Base-by-base conservation (phyloP, 2,797 vertebrate genomes). In the Typhlichthys subterraneus region DNA sequence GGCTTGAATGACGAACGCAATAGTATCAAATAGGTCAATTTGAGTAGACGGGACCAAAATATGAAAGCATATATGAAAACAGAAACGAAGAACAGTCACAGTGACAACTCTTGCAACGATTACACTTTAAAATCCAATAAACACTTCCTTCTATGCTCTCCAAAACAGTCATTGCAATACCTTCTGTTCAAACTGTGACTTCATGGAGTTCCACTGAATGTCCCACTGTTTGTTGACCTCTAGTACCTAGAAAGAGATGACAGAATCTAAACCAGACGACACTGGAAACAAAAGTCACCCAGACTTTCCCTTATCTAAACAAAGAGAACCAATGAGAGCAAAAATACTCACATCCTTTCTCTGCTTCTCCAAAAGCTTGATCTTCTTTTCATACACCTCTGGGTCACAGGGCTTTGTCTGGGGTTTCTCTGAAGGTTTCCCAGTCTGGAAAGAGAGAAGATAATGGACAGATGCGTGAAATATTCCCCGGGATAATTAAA, bases 161-260 rank as follows among this genome's bases (percentile, higher is more conserved):
- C 51, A 72, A 29, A 59, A 66, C 69, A 81, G 72, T 59, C 6
- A 57, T 87, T 75, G 80, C 77, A 38, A 60, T 94, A 99, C 98
- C 97, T 99, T 99, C 84, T 98, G 96, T 83, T 99, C 98, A 0
- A 96, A 99, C 88, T 99, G 97, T 76, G 95, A 93, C 91, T 99
- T 99, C 93, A 99, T 99, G 75, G 95, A 92, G 85, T 96, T 96
- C 93, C 98, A 99, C 81, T 99, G 97, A 89, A 98, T 94, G 90
- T 99, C 97, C 98, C 98, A 99, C 55, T 99, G 98, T 82, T 99
- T 99, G 85, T 99, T 99, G 84, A 99, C 97, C 75, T 99, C 97
- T 85, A 99, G 91, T 63, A 99, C 94, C 98, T 99, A 89, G 45
- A 9, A 15, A 77, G 64, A 69, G 51, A 54, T 0, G 8, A 47